Evolutionary conservation across 2,113 vertebrate species (phyloP).

Genomic region (Fulmarus glacialis): DNA sequence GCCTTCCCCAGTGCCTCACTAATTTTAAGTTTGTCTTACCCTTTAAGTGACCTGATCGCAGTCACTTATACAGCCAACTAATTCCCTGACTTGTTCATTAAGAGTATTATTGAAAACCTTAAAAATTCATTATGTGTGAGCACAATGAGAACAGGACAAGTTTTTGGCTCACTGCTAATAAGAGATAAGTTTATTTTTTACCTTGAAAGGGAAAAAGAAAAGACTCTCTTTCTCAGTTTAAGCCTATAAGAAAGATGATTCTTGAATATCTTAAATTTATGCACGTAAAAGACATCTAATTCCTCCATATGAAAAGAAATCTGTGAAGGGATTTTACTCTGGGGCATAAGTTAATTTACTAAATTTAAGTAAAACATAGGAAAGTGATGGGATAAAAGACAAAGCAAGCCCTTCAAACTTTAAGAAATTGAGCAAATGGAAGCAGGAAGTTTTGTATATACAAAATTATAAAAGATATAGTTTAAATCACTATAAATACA

Average conservation of each 20-base stretch:
- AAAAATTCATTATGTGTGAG: conserved; percentile 66
- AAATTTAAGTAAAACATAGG: background rate
- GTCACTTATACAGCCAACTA: conserved; percentile 30
- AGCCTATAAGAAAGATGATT: background rate
- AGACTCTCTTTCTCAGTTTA: background rate
- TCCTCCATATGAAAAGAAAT: background rate
- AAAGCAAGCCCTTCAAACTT: background rate
- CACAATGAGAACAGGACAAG: conserved; percentile 12
- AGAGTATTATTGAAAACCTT: conserved; percentile 54
- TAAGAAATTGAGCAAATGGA: background rate
- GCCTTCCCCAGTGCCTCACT: background rate
- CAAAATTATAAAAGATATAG: background rate
- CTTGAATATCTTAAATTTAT: background rate
- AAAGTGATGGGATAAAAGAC: background rate
- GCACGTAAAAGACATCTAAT: background rate
- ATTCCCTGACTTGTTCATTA: conserved; percentile 64
- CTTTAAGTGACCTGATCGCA: conserved; percentile 25
- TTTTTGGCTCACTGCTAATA: conserved; percentile 55
- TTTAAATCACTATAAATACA: background rate
- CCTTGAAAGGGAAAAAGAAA: conserved; percentile 10
- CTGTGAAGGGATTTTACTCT: background rate
- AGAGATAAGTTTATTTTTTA: conserved; percentile 39
- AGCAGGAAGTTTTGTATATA: background rate
- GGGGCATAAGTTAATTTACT: background rate
- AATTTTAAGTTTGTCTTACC: conserved; percentile 41